Evolutionary conservation across 1,140 invertebrate species (phyloP), one percentile per base, ranked within the genome.

Genomic region (Drosophila tani): DNA sequence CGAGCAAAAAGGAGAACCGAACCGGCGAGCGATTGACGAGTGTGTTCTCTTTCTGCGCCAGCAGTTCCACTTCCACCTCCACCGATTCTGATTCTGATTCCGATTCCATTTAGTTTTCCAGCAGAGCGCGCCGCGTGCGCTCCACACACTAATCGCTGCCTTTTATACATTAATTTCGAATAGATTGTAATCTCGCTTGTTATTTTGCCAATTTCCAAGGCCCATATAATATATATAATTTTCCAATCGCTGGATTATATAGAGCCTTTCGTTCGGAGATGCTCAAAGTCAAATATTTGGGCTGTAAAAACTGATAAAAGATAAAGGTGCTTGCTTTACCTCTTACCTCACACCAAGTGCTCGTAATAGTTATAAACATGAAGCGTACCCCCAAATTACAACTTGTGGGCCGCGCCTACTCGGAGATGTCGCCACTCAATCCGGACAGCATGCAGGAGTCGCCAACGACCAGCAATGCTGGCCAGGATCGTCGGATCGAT

Each of bases 341-440:
- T 40, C 62, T 21, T 55, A n/a, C 19, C 45, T 47, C 15, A 17
- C 15, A 5, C 8, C 0, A 17, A 38, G 50, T 29, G 51, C 15
- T 71, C 24, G 46, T 50, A 71, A 43, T 47, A 2, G 68, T 19
- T 40, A 19, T 24, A 27, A 62, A 43, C 53, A 91, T 91, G 90
- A 51, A 68, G 21, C 90, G 90, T 11, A 83, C 75, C 14, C 91
- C 91, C 19, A 91, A 90, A 56, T 62, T 92, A 21, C 56, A 73
- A 19, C 67, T 90, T 45, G 71, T 92, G 70, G 91, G 91, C 27
- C 88, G 88, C 21, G 85, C 91, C 59, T 92, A 85, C 56, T 92
- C 91, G 71, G 91, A 92, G 71, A 87, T 92, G 88, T 92, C 91
- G 21, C 91, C 91, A 2, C 46, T 92, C 15, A 92, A 92, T 75